Base-by-base conservation (phyloP, 2,113 vertebrate genomes). In the Pygoscelis antarcticus region DNA sequence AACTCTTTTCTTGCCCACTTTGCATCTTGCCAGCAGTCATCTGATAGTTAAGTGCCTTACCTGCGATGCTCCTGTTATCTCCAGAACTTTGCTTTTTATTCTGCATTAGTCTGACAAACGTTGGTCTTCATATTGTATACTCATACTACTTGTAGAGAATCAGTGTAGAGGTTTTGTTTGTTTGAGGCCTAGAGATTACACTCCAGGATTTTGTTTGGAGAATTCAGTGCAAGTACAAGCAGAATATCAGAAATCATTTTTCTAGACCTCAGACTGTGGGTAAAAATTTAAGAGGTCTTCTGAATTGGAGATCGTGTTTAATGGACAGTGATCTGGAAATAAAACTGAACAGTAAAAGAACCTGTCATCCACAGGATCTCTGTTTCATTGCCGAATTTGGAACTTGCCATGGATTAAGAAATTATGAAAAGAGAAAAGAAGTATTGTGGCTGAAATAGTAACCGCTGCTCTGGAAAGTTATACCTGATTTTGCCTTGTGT, bases 51-150 rank as follows among this genome's bases (percentile, higher is more conserved):
- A 34, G 26, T 87, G 40, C 55, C 40, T 82, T 52, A 47, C 25
- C 54, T 72, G 4, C 0, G 0, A 46, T 78, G 40, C 7, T 44
- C 10, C 10, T 78, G 18, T 47, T 76, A 8, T 32, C 17, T 58
- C 16, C 49, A 72, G 54, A 51, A n/a, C 20, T 65, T 83, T 61
- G 16, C 26, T 65, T 89, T 61, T 84, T 60, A n/a, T 61, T 89
- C 54, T 72, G 17, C 3, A 1, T 75, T 84, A 70, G 47, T 42
- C 47, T 79, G 34, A 54, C 79, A 72, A 55, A 42, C 68, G 9
- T 51, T 60, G 44, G 5, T 88, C 44, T 52, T 83, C 3, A 2
- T 86, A 16, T 40, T 55, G 26, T 62, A 6, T 55, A 4, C 8
- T 81, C 17, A 2, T 54, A 19, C 21, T 64, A 1, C 18, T 40